These are phyloP conservation scores for Tenthredo livida DNA, from an alignment of 2,888 invertebrate species.

Conservation along the genomic window DNA sequence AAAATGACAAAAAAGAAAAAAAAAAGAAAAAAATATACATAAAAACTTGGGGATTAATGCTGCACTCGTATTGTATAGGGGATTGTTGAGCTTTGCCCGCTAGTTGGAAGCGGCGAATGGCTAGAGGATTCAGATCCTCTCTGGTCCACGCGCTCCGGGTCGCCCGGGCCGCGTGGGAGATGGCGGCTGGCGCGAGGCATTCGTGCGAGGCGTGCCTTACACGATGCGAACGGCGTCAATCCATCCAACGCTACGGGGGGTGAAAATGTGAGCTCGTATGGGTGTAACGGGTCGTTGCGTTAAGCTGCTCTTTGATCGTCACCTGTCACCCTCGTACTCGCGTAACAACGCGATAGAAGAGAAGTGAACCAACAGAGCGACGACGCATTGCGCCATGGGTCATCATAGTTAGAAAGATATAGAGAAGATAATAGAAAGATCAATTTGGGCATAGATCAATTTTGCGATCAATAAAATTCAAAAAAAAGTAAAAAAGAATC, in stretches of 20 bases:
- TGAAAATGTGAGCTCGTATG: constrained; percentile 65
- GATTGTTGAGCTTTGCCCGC: constrained; percentile 49
- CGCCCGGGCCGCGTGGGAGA: constrained; percentile 77
- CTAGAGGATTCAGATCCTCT: constrained; percentile 40
- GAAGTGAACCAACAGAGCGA: background rate
- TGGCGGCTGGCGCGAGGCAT: constrained; percentile 78
- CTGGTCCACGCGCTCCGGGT: constrained; percentile 61
- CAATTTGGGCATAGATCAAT: constrained; percentile 20
- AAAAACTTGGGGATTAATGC: constrained; percentile 31
- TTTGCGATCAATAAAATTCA: background rate
- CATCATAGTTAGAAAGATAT: constrained; percentile 42
- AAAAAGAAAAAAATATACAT: background rate
- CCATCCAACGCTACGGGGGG: constrained; percentile 76
- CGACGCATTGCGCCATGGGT: constrained; percentile 8
- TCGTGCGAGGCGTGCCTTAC: constrained; percentile 74
- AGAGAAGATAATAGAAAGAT: constrained; percentile 49
- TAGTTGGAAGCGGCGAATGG: constrained; percentile 37
- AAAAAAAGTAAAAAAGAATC: too few relatives aligned
- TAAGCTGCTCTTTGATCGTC: constrained; percentile 75
- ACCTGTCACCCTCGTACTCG: constrained; percentile 68
- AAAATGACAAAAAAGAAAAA: too few relatives aligned
- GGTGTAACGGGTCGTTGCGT: constrained; percentile 74
- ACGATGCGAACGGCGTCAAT: constrained; percentile 76
- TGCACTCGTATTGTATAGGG: constrained; percentile 50
- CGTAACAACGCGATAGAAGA: background rate